Conservation (phyloP, 2,888 invertebrate species). For the Arge pagana region DNA sequence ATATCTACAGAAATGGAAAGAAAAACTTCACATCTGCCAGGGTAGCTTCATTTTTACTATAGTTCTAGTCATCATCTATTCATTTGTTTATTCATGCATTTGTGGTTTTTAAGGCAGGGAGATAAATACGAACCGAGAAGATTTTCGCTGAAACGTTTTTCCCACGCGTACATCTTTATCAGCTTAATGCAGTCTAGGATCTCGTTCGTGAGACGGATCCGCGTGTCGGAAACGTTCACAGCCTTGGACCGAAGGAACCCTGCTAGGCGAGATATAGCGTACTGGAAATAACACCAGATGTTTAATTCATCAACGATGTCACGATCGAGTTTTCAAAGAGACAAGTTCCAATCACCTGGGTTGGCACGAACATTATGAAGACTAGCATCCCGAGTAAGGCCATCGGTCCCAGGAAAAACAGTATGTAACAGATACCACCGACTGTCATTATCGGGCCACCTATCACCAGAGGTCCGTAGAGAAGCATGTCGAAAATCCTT, state of each 20-base stretch:
- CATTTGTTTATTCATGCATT: no score
- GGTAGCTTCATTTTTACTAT: no score
- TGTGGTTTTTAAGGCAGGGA: no score
- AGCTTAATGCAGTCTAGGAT: slow-evolving; percentile 64
- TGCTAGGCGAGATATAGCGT: slow-evolving; percentile 55
- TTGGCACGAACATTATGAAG: slow-evolving; percentile 61
- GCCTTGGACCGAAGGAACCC: slow-evolving; percentile 48
- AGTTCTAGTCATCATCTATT: no score
- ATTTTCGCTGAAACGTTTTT: slow-evolving; percentile 62
- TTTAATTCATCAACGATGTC: no score
- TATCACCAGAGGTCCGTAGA: slow-evolving; percentile 61
- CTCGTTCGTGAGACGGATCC: slow-evolving; percentile 64
- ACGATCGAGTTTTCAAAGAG: no score
- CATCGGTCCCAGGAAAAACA: slow-evolving; percentile 61
- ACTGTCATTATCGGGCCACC: slow-evolving; percentile 62
- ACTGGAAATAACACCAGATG: slow-evolving; percentile 47
- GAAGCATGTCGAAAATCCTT: slow-evolving; percentile 61
- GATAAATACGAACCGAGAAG: no score
- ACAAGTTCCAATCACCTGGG: slow-evolving; percentile 60
- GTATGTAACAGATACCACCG: slow-evolving; percentile 59
- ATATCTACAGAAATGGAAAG: slow-evolving; percentile 61
- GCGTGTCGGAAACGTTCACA: slow-evolving; percentile 42
- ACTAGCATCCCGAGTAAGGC: slow-evolving; percentile 61
- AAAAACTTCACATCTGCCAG: no score
- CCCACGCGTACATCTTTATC: slow-evolving; percentile 71